Percentiles rank a stretch among this genome's conserved stretches.
Evolutionary conservation across 2,113 vertebrate species (phyloP).

Genomic region (Toxostoma redivivum): DNA sequence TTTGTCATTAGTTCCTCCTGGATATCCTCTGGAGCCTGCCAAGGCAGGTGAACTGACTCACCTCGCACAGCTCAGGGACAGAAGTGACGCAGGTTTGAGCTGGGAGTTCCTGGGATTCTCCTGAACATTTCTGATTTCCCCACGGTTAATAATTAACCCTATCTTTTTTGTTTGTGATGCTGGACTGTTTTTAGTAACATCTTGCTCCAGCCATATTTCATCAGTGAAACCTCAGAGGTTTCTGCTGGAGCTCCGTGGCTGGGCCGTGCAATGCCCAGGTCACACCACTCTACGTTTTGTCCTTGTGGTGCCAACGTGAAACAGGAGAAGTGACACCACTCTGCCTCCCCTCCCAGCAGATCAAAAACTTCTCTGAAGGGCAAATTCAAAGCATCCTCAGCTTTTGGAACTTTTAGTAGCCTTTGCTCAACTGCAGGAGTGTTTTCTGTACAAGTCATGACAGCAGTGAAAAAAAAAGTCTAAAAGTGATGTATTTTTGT

Average conservation of each 20-base stretch:
- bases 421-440: accelerated
- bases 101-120: slow-evolving; percentile 37
- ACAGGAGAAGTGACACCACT: slow-evolving; percentile 21
- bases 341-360: not conserved
- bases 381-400: slow-evolving; percentile 4
- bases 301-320: not conserved
- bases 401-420: not conserved
- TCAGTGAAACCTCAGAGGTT: not conserved
- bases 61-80: not conserved
- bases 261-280: not conserved
- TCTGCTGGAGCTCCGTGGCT: not conserved
- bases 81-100: not conserved
- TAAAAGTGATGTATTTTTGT: not conserved
- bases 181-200: not conserved
- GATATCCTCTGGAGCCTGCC: slow-evolving; percentile 26
- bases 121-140: not conserved
- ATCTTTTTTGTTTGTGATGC: not conserved
- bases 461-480: accelerated
- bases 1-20: slow-evolving; percentile 23
- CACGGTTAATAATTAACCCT: not conserved
- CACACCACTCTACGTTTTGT: not conserved
- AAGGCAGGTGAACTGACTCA: slow-evolving; percentile 12
- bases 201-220: not conserved
- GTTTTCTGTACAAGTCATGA: not conserved
- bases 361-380: slow-evolving; percentile 7